These are phyloP conservation scores for Drosophila sechellia DNA, from an alignment of 1,140 invertebrate species.

Conservation along the genomic window DNA sequence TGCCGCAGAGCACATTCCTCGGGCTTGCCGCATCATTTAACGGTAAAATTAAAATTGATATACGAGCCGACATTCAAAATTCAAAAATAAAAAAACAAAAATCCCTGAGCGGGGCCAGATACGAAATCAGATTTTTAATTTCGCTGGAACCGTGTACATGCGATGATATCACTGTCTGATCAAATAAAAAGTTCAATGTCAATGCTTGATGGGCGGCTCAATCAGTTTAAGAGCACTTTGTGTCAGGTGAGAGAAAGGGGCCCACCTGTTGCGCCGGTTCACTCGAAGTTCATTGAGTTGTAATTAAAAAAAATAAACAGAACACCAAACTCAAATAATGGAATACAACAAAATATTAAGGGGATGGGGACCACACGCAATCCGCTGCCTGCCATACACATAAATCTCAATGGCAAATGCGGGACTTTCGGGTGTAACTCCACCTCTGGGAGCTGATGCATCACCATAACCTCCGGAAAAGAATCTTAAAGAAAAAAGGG, in stretches of 20 bases:
- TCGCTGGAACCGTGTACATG: conserved; percentile 12
- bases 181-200: conserved; percentile 75
- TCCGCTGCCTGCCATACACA: conserved; percentile 60
- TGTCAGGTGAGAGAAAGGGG: conserved; percentile 53
- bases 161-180: conserved; percentile 48
- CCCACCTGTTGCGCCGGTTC: conserved; percentile 75
- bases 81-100: conserved; percentile 5
- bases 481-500: conserved; percentile 38
- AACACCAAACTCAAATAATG: conserved; percentile 12
- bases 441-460: conserved; percentile 43
- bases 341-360: conserved; percentile 18
- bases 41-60: conserved; percentile 61
- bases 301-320: conserved; percentile 52
- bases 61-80: conserved; percentile 41
- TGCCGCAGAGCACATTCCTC: conserved; percentile 31
- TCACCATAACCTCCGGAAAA: conserved; percentile 54
- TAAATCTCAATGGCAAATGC: conserved; percentile 71
- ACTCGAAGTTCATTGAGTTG: conserved; percentile 75
- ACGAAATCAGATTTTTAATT: conserved; percentile 33
- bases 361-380: conserved; percentile 69
- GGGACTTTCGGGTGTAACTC: conserved; percentile 18
- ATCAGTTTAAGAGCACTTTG: conserved; percentile 58
- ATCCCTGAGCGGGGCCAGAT: conserved; percentile 5
- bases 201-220: conserved; percentile 53
- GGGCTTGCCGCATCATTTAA: conserved; percentile 54